These are phyloP conservation scores for Poecilia picta DNA, from an alignment of 2,797 vertebrate species.

Conservation along the genomic window DNA sequence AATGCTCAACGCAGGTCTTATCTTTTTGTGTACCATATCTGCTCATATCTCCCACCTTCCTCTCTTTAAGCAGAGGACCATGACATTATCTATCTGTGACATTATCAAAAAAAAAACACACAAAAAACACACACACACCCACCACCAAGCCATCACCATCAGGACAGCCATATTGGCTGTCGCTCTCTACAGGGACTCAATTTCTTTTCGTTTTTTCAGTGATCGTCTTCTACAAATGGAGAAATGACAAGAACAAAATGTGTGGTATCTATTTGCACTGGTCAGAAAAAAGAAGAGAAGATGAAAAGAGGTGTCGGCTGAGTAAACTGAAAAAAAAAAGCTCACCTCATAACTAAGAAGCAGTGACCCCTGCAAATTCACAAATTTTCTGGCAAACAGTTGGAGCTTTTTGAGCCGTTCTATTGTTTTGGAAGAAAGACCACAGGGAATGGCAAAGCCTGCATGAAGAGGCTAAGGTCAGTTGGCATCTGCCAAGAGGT, in stretches of 20 bases:
- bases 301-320: conserved; percentile 27
- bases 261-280: conserved; percentile 49
- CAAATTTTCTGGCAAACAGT: conserved; percentile 47
- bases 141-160: conserved; percentile 49
- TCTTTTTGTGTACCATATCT: conserved; percentile 15
- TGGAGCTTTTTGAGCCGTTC: conserved; percentile 15
- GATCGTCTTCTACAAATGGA: conserved; percentile 61
- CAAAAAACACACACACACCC: too few species aligned
- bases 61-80: conserved; percentile 51
- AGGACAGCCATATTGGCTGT: conserved; percentile 55
- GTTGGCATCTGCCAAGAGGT: conserved; percentile 48
- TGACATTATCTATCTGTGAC: conserved; percentile 70
- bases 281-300: conserved; percentile 4
- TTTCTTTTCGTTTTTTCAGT: conserved; percentile 63
- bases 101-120: neutral
- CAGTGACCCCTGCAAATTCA: conserved; percentile 57
- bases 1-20: conserved; percentile 24
- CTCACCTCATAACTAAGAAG: conserved; percentile 55
- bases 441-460: conserved; percentile 32
- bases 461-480: conserved; percentile 45
- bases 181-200: conserved; percentile 64
- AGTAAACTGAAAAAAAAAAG: conserved; percentile 35
- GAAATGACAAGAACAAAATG: conserved; percentile 70
- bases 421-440: conserved; percentile 54
- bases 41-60: conserved; percentile 5